Conservation (phyloP, 2,797 vertebrate genomes). For the Lepus townsendii region DNA sequence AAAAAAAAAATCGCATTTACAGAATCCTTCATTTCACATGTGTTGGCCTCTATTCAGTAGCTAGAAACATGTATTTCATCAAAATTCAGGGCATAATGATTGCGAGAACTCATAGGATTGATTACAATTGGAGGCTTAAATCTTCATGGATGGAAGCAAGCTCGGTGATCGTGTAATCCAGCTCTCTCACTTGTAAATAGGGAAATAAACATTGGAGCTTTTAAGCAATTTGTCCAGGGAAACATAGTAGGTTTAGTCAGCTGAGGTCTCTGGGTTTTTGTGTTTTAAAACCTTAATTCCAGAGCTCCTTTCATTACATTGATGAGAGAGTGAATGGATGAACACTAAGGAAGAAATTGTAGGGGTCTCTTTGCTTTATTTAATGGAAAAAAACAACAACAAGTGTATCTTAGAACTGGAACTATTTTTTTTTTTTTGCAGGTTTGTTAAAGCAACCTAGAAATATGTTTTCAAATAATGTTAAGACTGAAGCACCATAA, state of each 20-base stretch:
- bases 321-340: neutral
- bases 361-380: neutral
- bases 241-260: neutral
- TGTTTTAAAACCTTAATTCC: conserved; percentile 23
- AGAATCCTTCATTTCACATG: neutral
- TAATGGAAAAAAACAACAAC: conserved; percentile 24
- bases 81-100: conserved; percentile 19
- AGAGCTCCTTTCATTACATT: neutral
- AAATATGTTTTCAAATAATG: conserved; percentile 59
- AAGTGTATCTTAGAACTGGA: neutral
- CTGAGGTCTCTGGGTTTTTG: neutral
- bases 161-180: neutral
- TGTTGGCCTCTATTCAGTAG: neutral
- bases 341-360: neutral
- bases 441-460: conserved; percentile 40
- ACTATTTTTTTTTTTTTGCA: neutral
- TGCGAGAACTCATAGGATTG: neutral
- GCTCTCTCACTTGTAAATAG: neutral
- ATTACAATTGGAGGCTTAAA: neutral
- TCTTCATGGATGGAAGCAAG: conserved; percentile 33
- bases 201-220: neutral
- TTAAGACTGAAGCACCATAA: conserved; percentile 20
- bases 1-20: neutral
- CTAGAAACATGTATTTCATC: neutral
- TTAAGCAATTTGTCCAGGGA: conserved; percentile 11